phyloP scores from a whole-genome alignment of 2,797 vertebrate genomes.

The Linurgus olivaceus region DNA sequence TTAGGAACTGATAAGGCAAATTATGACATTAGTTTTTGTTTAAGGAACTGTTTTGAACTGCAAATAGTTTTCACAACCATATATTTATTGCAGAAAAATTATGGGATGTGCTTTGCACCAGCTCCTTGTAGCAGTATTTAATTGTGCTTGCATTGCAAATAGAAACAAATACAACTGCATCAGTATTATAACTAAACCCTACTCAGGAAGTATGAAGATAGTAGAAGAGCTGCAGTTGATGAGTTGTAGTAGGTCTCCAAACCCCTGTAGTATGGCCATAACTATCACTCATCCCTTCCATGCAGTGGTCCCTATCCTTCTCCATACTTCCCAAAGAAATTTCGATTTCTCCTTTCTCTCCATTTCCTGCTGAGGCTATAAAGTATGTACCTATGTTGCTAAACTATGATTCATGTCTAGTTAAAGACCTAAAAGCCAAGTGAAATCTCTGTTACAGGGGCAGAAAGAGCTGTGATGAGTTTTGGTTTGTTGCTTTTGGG shows the following conservation, averaged over 20 bases:
- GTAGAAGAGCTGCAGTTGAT: neutral
- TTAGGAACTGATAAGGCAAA: conserved; percentile 16
- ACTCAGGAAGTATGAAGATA: neutral
- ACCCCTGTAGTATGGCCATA: neutral
- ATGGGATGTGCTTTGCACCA: neutral
- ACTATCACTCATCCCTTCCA: neutral
- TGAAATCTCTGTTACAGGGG: neutral
- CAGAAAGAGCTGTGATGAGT: neutral
- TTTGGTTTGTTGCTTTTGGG: neutral
- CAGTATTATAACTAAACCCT: neutral
- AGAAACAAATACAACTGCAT: neutral
- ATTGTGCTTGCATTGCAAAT: neutral
- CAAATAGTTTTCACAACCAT: conserved; percentile 7
- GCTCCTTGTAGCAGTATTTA: neutral
- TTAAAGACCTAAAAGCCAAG: neutral
- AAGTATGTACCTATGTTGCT: neutral
- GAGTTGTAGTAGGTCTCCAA: neutral
- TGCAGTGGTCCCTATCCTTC: neutral
- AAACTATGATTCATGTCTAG: neutral
- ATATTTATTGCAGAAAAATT: neutral
- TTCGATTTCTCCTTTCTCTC: neutral
- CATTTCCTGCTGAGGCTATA: neutral
- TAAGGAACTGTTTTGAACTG: conserved; percentile 41
- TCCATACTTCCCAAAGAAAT: neutral
- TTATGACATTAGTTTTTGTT: neutral